A percentile compares a stretch with the other conserved stretches of the same genome.
Evolutionary conservation across 2,797 vertebrate genomes (phyloP).

Genomic region (Apogon talboti): DNA sequence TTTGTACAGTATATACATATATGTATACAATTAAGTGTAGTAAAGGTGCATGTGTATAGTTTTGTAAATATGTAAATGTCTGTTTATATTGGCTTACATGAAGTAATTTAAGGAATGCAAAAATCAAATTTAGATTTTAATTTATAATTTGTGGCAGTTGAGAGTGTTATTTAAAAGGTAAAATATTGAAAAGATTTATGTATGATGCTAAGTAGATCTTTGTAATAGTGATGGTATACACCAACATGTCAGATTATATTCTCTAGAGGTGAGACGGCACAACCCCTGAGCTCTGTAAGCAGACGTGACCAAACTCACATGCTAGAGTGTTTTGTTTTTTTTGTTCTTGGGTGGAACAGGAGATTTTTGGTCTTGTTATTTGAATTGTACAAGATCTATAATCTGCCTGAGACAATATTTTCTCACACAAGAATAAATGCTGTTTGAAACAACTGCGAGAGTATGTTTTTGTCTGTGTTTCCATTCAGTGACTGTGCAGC

Average conservation of each 20-base stretch:
- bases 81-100: constrained; percentile 85
- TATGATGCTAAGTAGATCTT: constrained; percentile 78
- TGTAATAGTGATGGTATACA: constrained; percentile 78
- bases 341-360: constrained; percentile 52
- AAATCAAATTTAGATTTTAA: constrained; percentile 86
- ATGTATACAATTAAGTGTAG: constrained; percentile 74
- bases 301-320: constrained; percentile 46
- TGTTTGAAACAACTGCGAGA: constrained; percentile 72
- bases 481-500: not conserved
- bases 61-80: constrained; percentile 85
- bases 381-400: constrained; percentile 72
- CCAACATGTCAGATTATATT: constrained; percentile 70
- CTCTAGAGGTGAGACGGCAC: constrained; percentile 61
- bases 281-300: constrained; percentile 55
- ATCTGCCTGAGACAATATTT: constrained; percentile 81
- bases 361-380: constrained; percentile 74
- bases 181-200: constrained; percentile 79
- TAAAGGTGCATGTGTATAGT: constrained; percentile 84
- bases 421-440: constrained; percentile 84
- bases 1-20: constrained; percentile 64
- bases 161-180: constrained; percentile 84
- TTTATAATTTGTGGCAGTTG: constrained; percentile 84
- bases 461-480: not conserved
- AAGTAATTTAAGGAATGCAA: constrained; percentile 86
- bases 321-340: constrained; percentile 27